Evolutionary conservation across 2,888 invertebrate genomes (phyloP), one percentile per base, ranked within the genome.

Genomic region (Campoplex capitator): DNA sequence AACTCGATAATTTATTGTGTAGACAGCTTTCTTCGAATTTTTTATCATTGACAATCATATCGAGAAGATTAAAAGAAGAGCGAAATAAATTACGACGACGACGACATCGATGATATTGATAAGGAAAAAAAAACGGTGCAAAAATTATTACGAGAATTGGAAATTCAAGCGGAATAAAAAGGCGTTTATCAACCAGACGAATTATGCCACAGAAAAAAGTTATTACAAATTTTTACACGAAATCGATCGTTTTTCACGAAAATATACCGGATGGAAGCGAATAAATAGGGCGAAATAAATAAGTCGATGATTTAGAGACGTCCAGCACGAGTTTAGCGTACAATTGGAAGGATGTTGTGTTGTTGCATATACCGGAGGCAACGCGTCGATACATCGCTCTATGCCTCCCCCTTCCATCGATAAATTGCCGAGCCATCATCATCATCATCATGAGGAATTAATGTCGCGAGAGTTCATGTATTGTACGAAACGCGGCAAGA

Each of bases 371-470:
- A 28, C 58, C 32, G 32, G 16, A 62, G 32, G 23, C 62, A 62
- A 62, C 32, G 28, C 62, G 62, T 32, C 62, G 62, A 62, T 62
- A 62, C 45, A 11, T 6, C 70, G 42, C 23, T 48, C 73, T 67
- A 48, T 73, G n/a, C 74, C 54, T 48, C 35, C 45, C 45, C 58
- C 28, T 16, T 28, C 73, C 67, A 51, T 58, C 85, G 78, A 82
- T 78, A 75, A 82, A 85, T 78, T 67, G 74, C 68, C 42, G 82
- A 85, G 42, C 85, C 85, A 48, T 48, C 71, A 74, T 85, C 23
- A 74, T 85, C 23, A 23, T 23, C 82, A 42, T 82, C 85, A 65
- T 68, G 78, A 78, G 48, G 73, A 85, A 85, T 85, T 85, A 85
- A 85, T 78, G 78, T 85, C 73, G 81, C 81, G 76, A 35, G 65